Base-by-base conservation (phyloP, 2,113 vertebrate genomes). In the Hepsetus odoe region DNA sequence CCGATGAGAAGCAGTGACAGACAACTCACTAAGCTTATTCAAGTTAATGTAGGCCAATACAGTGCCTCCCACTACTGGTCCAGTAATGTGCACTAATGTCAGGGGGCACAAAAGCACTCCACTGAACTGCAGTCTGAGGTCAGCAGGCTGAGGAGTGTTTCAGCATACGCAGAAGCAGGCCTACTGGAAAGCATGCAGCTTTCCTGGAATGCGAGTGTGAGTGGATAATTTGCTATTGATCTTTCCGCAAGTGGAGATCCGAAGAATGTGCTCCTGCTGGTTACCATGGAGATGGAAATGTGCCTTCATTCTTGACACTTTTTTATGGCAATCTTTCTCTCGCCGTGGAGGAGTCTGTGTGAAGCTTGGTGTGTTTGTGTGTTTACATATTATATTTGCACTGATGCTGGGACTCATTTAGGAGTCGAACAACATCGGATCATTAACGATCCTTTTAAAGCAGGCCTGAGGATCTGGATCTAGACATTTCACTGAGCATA, bases 141-240 rank as follows among this genome's bases (percentile, higher is more conserved):
- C 40, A 69, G 42, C 42, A 49, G 66, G 42, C 33, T 49, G 18
- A 33, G 24, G 61, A 33, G 40, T 12, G 28, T 49, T 13, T 46
- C 40, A 18, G 58, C n/a, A 28, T 30, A 56, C 0, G 30, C 20
- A 32, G 28, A 79, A 64, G 68, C 62, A 61, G 14, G 18, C 56
- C 46, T 32, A 62, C 46, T 72, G 61, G 51, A 74, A 74, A 59
- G 51, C 4, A 38, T 58, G 66, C 28, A 13, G 78, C n/a, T 28
- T 80, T 74, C 79, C 55, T 35, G 51, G 64, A 69, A 69, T 53
- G 33, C 35, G 16, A 66, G 62, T 46, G 59, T 26, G 28, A 71
- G 68, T 66, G 61, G 53, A 69, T 68, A 68, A 69, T 74, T n/a
- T 72, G 59, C 58, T 69, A 75, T 70, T 80, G 53, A 80, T 75